Conservation (phyloP, 2,113 vertebrate genomes). For the Microcebus griseorufus region DNA sequence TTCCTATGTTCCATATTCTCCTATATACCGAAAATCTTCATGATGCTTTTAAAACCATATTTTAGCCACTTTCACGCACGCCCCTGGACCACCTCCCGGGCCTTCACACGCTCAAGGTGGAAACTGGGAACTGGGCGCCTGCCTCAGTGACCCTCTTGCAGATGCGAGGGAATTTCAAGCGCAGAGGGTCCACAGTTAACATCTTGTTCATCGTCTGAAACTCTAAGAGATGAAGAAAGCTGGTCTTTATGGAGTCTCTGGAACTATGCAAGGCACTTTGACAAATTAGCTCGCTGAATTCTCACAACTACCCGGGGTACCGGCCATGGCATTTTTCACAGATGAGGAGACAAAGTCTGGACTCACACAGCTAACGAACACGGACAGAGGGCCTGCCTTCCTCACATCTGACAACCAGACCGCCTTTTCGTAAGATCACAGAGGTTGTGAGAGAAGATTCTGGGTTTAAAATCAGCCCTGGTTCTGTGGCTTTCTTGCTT, state of each 20-base stretch:
- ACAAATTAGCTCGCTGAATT: rapidly evolving
- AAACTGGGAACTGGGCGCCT: not conserved
- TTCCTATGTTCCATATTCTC: not conserved
- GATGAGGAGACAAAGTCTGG: not conserved
- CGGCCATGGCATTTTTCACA: rapidly evolving
- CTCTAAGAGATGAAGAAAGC: not conserved
- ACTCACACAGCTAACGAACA: rapidly evolving
- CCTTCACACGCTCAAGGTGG: not conserved
- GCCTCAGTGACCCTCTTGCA: not conserved
- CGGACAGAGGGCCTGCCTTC: rapidly evolving
- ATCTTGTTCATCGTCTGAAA: rapidly evolving
- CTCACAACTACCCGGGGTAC: rapidly evolving
- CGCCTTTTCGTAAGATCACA: rapidly evolving
- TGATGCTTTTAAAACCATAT: not conserved
- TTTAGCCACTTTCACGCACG: not conserved
- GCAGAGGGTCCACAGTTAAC: not conserved
- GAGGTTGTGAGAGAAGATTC: rapidly evolving
- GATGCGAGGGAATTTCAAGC: not conserved
- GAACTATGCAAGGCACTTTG: rapidly evolving
- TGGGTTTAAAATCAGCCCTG: not conserved
- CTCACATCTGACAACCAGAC: too few relatives aligned
- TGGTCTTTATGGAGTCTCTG: not conserved
- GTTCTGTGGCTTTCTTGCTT: too few relatives aligned
- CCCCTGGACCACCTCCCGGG: not conserved
- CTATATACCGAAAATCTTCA: not conserved